Base-by-base conservation (phyloP, 2,113 vertebrate species). In the Tonatia bakeri region DNA sequence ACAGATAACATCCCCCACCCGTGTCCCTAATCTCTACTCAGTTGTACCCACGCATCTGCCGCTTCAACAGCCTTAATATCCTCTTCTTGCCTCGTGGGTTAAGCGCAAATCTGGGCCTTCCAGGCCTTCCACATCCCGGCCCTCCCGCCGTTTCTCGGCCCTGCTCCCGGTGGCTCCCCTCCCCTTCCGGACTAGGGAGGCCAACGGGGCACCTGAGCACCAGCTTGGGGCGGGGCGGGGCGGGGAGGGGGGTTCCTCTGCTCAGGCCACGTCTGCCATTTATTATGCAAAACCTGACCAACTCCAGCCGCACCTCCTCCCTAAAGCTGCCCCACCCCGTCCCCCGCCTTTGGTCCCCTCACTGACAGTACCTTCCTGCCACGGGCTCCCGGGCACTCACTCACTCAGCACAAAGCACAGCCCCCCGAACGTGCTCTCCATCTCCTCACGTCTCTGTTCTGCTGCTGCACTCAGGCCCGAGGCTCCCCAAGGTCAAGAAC, bases 121-220 rank as follows among this genome's bases (percentile, higher is more conserved):
- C 10, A 17, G 26, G 36, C 26, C 59, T 50, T 36, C 31, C 33
- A 24, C 13, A 26, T 56, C 19, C 31, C 31, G 43, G 69, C 40
- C 33, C 13, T 47, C 43, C 4, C 6, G n/a, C 47, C 93, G n/a
- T 22, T 56, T 59, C 43, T 24, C 22, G 26, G 61, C 6, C 67
- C 38, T 38, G 0, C 43, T 77, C 76, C 81, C 40, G 45, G 4
- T 61, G 8, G 13, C 40, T 79, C 70, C 17, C 38, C 79, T 38
- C 31, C 3, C 38, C 79, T 38, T 26, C 3, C 7, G 7, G 19
- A 36, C 54, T n/a, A 0, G 0, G 12, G 40, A 9, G 38, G 81
- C 40, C 10, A 10, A 22, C 20, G 8, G 54, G 54, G 54, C 54
- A 22, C 54, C 20, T 22, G 2, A 56, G 54, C 33, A 20, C 16